A percentile compares a stretch with the other conserved stretches of the same genome.
Conservation (phyloP, 1,140 invertebrate species). For the Bemisia tabaci region DNA sequence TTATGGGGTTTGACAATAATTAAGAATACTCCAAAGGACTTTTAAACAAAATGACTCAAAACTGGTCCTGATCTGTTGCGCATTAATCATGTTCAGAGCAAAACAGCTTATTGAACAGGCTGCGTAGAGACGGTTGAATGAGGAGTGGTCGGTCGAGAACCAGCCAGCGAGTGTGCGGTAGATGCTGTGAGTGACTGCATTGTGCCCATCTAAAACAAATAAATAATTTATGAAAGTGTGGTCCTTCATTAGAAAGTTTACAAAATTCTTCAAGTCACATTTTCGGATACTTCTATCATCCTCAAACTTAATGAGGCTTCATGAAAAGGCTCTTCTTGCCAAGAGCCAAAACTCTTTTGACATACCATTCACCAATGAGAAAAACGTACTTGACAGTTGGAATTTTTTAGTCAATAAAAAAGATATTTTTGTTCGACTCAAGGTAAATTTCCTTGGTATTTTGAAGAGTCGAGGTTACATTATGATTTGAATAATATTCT, state of each 20-base stretch:
- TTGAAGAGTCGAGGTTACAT: too few relatives aligned
- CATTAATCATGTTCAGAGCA: too few relatives aligned
- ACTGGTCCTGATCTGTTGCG: too few relatives aligned
- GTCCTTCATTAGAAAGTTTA: not conserved
- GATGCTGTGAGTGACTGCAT: constrained; percentile 71
- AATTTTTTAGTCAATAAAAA: too few relatives aligned
- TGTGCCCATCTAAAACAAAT: constrained; percentile 59
- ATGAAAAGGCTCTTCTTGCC: not conserved
- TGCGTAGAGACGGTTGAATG: constrained; percentile 75
- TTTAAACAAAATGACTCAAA: too few relatives aligned
- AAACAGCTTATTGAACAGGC: constrained; percentile 48
- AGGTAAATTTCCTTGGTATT: too few relatives aligned
- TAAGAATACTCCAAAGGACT: too few relatives aligned
- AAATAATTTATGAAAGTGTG: constrained; percentile 13
- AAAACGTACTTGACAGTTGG: not conserved
- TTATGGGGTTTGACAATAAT: too few relatives aligned
- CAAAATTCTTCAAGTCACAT: not conserved
- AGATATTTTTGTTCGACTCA: too few relatives aligned
- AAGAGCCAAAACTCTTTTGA: not conserved
- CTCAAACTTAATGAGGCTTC: not conserved
- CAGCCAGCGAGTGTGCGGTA: constrained; percentile 65
- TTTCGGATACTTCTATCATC: not conserved
- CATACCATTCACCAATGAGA: not conserved
- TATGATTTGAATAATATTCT: too few relatives aligned
- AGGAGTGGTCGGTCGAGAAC: constrained; percentile 71